Percentiles rank a stretch among this genome's conserved stretches.
Evolutionary conservation across 2,113 vertebrate genomes (phyloP).

Genomic region (Andinoacara biseriatus): DNA sequence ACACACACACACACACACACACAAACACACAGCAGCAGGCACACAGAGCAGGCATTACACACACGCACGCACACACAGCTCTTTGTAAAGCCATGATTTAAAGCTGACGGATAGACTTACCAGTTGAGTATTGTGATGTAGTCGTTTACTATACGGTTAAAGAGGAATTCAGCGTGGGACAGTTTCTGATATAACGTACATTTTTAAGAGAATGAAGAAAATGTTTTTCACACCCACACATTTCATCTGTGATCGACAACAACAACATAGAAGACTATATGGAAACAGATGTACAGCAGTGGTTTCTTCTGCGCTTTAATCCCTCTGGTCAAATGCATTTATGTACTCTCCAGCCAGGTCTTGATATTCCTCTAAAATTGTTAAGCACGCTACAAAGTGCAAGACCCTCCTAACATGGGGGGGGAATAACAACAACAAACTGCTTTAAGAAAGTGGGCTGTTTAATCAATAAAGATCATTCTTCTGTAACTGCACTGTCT

Average conservation of each 20-base stretch:
- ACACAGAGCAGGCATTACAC: not conserved
- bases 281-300: not conserved
- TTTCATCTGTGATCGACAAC: not conserved
- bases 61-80: slow-evolving; percentile 3
- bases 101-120: slow-evolving; percentile 40
- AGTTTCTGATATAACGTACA: not conserved
- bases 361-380: not conserved
- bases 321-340: not conserved
- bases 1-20: not conserved
- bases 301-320: not conserved
- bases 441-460: accelerated
- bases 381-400: accelerated
- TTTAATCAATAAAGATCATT: not conserved
- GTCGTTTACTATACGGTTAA: not conserved
- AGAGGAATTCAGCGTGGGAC: not conserved
- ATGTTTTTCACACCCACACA: not conserved
- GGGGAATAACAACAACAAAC: not conserved
- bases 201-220: not conserved
- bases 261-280: not conserved
- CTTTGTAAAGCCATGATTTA: not conserved
- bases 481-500: not conserved
- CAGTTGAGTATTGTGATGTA: slow-evolving; percentile 20
- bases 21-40: not conserved
- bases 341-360: not conserved
- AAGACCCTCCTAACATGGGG: too few relatives aligned